phyloP scores from a whole-genome alignment of 2,888 invertebrate genomes.

The Ennomos quercinarius region DNA sequence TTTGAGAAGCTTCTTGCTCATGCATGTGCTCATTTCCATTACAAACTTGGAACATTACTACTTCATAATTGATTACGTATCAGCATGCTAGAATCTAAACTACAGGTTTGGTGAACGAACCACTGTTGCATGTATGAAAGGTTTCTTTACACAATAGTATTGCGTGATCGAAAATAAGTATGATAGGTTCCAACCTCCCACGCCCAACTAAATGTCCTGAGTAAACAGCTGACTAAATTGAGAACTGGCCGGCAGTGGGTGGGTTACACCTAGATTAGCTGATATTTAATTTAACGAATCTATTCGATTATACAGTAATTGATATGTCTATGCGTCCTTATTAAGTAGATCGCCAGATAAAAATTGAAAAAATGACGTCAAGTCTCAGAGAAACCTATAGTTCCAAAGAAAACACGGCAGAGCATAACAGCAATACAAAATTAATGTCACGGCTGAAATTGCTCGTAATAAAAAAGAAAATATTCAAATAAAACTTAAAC shows the following conservation, averaged over 20 bases:
- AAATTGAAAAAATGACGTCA: slow-evolving; percentile 4
- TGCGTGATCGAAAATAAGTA: slow-evolving; percentile 18
- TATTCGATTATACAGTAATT: slow-evolving; percentile 4
- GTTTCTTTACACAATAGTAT: slow-evolving; percentile 11
- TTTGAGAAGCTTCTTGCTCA: not conserved
- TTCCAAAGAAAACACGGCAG: not conserved
- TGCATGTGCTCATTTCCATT: not conserved
- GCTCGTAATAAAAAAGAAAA: slow-evolving; percentile 29
- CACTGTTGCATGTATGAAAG: slow-evolving; percentile 16
- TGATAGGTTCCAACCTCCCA: slow-evolving; percentile 6
- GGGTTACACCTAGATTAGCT: slow-evolving; percentile 9
- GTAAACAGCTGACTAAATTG: slow-evolving; percentile 11
- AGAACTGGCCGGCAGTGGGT: slow-evolving; percentile 5
- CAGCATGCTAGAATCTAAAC: not conserved
- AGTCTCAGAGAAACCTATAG: not conserved
- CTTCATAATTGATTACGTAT: slow-evolving; percentile 9
- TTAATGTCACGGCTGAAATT: slow-evolving; percentile 13
- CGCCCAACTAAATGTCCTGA: slow-evolving; percentile 10
- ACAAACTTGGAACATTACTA: not conserved
- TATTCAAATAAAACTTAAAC: slow-evolving; percentile 35
- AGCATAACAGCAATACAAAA: slow-evolving; percentile 1
- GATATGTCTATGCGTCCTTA: slow-evolving; percentile 6
- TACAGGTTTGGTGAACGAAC: slow-evolving; percentile 10
- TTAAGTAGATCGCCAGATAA: not conserved
- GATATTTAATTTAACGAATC: slow-evolving; percentile 13